Conservation (phyloP, 2,888 invertebrate species). For the Trissolcus brochymenae region DNA sequence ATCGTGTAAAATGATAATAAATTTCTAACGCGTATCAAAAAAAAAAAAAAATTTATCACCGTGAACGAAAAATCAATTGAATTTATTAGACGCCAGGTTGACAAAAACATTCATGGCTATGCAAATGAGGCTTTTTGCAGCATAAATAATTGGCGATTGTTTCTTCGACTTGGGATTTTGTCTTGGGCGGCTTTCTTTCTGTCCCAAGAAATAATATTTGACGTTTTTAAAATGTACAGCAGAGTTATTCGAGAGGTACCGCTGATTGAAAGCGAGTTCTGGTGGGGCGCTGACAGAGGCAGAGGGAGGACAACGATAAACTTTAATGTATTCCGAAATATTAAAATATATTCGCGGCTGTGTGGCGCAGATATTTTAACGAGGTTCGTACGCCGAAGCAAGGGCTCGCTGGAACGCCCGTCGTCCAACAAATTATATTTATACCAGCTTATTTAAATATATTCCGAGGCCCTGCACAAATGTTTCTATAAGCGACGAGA, state of each 20-base stretch:
- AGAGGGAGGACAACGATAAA: conserved; percentile 71
- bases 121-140: conserved; percentile 2
- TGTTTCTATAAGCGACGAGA: conserved; percentile 62
- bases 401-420: conserved; percentile 58
- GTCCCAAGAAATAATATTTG: conserved; percentile 34
- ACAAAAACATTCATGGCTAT: neutral
- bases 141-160: conserved; percentile 7
- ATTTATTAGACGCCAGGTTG: no score
- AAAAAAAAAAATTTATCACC: no score
- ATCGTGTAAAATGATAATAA: neutral
- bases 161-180: neutral
- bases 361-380: conserved; percentile 74
- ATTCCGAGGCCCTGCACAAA: conserved; percentile 65
- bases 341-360: conserved; percentile 75
- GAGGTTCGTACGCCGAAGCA: conserved; percentile 65
- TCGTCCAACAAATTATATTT: conserved; percentile 72
- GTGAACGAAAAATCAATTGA: no score
- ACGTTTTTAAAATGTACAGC: conserved; percentile 45
- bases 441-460: conserved; percentile 72
- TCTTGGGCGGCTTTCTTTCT: neutral
- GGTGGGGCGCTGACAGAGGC: conserved; percentile 41
- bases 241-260: conserved; percentile 52
- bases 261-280: conserved; percentile 21
- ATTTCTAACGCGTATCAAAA: neutral
- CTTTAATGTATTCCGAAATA: conserved; percentile 76